Evolutionary conservation across 1,140 invertebrate species (phyloP).

Genomic region (Lepidurus packardi): DNA sequence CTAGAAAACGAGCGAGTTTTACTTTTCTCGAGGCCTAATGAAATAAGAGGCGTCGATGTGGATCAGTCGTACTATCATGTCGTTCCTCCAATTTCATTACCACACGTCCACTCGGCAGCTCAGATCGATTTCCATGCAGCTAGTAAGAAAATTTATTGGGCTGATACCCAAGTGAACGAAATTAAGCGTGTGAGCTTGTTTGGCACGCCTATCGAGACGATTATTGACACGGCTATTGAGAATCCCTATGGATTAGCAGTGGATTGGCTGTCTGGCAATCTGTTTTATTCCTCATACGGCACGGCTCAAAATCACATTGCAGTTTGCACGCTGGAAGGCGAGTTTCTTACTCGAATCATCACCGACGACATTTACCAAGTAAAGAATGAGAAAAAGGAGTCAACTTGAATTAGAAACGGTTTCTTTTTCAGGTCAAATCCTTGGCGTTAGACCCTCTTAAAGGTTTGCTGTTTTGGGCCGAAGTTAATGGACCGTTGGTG

Average conservation of each 20-base stretch:
- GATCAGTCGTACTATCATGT: slow-evolving; percentile 66
- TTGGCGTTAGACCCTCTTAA: slow-evolving; percentile 61
- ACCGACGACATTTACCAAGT: slow-evolving; percentile 39
- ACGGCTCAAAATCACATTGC: slow-evolving; percentile 52
- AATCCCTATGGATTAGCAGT: slow-evolving; percentile 57
- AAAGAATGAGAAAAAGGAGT: slow-evolving; percentile 23
- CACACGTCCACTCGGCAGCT: slow-evolving; percentile 54
- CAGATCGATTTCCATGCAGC: slow-evolving; percentile 63
- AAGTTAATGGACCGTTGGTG: slow-evolving; percentile 40
- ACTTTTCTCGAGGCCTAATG: slow-evolving; percentile 63
- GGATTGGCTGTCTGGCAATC: slow-evolving; percentile 69
- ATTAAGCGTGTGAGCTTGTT: slow-evolving; percentile 63
- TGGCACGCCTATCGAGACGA: slow-evolving; percentile 58
- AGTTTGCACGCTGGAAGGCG: slow-evolving; percentile 64
- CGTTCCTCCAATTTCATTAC: slow-evolving; percentile 57
- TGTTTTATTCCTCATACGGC: slow-evolving; percentile 59
- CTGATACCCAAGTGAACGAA: slow-evolving; percentile 59
- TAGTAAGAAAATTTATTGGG: slow-evolving; percentile 68
- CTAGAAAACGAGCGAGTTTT: slow-evolving; percentile 68
- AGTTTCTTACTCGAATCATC: slow-evolving; percentile 55
- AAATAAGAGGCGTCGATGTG: slow-evolving; percentile 76
- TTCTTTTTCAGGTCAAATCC: slow-evolving; percentile 45
- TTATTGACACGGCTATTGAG: slow-evolving; percentile 64
- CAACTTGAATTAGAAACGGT: too few relatives aligned
- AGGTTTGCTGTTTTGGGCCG: slow-evolving; percentile 52